Percentiles rank a stretch among this genome's conserved stretches.
These are phyloP conservation scores for Felis chaus DNA, from an alignment of 2,113 vertebrate genomes.

Conservation along the genomic window DNA sequence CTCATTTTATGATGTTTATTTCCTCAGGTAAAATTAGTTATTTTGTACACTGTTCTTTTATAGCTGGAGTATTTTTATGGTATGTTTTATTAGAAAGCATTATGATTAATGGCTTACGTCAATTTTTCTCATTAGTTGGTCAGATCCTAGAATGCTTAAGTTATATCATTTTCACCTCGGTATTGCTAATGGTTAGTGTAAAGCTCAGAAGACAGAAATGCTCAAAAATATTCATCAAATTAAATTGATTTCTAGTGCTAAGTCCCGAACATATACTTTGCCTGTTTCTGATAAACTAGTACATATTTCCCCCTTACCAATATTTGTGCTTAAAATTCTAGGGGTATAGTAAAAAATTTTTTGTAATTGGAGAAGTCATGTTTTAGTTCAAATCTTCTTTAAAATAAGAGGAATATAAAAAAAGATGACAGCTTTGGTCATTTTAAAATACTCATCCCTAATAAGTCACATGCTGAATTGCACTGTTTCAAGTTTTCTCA, in stretches of 20 bases:
- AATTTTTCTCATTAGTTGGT: background rate
- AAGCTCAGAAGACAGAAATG: background rate
- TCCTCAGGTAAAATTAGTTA: background rate
- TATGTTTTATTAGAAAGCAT: background rate
- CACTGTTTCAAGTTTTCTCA: background rate
- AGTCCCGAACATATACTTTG: background rate
- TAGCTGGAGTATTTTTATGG: background rate
- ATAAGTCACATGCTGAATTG: background rate
- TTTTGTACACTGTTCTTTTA: background rate
- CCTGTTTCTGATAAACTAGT: background rate
- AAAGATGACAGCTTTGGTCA: background rate
- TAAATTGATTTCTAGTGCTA: background rate
- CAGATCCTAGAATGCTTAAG: background rate
- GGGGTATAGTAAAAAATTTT: background rate
- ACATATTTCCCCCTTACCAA: background rate
- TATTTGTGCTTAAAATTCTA: constrained; percentile 10
- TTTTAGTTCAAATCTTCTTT: constrained; percentile 19
- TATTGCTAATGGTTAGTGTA: background rate
- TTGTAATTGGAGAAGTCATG: background rate
- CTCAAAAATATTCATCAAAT: background rate
- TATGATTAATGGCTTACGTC: background rate
- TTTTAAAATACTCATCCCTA: background rate
- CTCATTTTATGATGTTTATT: background rate
- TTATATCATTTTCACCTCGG: background rate
- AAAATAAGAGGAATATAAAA: background rate